phyloP scores from a whole-genome alignment of 2,888 invertebrate genomes.

The Vesta saturnalis region DNA sequence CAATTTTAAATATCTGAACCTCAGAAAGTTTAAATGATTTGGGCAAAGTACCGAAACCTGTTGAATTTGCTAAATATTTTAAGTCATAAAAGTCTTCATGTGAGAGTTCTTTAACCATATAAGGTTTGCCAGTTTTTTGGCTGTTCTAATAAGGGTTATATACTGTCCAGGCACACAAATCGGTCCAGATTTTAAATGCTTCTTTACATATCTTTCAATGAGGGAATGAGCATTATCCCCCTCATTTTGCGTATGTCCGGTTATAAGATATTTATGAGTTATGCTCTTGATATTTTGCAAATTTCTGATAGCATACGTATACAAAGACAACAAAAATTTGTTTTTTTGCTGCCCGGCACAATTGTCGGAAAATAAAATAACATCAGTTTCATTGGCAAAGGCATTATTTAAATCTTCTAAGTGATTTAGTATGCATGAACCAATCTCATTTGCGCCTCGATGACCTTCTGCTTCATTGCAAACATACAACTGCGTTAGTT shows the following conservation, averaged over 20 bases:
- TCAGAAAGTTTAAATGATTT: too few relatives aligned
- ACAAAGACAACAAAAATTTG: not conserved
- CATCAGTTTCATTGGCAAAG: too few relatives aligned
- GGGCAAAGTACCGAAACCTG: too few relatives aligned
- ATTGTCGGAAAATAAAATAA: slow-evolving; percentile 8
- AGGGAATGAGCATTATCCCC: slow-evolving; percentile 14
- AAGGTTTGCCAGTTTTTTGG: slow-evolving; percentile 20
- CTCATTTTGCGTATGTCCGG: slow-evolving; percentile 13
- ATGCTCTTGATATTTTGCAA: not conserved
- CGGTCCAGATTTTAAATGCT: not conserved
- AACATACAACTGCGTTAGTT: slow-evolving; percentile 44
- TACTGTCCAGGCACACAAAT: slow-evolving; percentile 6
- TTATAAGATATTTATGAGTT: slow-evolving; percentile 11
- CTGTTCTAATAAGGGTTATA: slow-evolving; percentile 14
- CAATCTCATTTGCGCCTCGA: slow-evolving; percentile 53
- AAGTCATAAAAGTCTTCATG: not conserved
- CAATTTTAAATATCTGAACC: too few relatives aligned
- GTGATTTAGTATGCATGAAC: slow-evolving; percentile 51
- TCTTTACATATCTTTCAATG: not conserved
- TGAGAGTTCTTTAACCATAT: slow-evolving; percentile 10
- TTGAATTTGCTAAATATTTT: too few relatives aligned
- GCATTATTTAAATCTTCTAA: slow-evolving; percentile 36
- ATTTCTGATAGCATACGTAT: not conserved
- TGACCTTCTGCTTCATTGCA: slow-evolving; percentile 53
- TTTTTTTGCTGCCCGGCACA: slow-evolving; percentile 18